phyloP scores from a whole-genome alignment of 2,113 vertebrate genomes.

The Callospermophilus lateralis region DNA sequence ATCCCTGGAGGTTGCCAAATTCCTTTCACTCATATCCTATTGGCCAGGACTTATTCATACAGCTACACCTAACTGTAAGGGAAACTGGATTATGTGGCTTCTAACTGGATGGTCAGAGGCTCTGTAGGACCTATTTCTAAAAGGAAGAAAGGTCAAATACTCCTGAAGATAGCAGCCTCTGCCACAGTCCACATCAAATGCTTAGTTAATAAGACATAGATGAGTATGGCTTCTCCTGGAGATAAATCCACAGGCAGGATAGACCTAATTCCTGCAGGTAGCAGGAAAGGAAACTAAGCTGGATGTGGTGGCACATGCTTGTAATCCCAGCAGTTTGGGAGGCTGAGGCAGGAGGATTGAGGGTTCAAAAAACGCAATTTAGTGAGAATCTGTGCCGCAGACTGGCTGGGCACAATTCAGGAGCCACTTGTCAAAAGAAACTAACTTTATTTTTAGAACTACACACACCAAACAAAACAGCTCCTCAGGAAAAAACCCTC shows the following conservation, averaged over 20 bases:
- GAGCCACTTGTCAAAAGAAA: no score
- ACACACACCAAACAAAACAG: no score
- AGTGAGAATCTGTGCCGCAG: no score
- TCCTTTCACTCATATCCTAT: background rate
- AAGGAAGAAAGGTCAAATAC: background rate
- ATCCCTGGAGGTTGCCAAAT: background rate
- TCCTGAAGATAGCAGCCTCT: background rate
- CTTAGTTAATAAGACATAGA: background rate
- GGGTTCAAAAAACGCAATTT: no score
- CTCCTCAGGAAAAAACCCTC: no score
- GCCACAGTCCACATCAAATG: background rate
- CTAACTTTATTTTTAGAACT: no score
- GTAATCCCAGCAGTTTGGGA: no score
- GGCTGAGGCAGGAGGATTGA: no score
- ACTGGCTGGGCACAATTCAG: no score
- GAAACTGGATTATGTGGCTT: background rate
- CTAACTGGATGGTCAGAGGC: background rate
- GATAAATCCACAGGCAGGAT: background rate
- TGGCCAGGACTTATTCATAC: background rate
- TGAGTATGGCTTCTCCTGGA: background rate
- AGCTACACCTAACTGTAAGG: background rate
- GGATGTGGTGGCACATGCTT: no score
- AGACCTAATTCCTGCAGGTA: background rate
- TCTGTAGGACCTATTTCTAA: background rate
- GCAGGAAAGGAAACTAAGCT: background rate